phyloP scores from a whole-genome alignment of 2,113 vertebrate species.

The Rhadina sibilatrix region DNA sequence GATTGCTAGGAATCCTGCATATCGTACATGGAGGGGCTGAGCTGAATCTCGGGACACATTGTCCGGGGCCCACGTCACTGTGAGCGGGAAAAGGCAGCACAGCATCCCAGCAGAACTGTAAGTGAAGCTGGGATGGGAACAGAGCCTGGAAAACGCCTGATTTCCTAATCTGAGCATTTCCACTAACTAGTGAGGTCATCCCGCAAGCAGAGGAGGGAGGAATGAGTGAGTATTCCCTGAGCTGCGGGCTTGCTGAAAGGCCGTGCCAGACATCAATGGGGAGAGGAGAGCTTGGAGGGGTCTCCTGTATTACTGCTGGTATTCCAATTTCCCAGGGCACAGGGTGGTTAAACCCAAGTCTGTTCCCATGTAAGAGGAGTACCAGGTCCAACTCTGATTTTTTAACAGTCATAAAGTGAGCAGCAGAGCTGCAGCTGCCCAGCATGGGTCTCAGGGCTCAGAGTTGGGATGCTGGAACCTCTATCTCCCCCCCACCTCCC shows the following conservation, averaged over 20 bases:
- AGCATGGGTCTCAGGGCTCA: background rate
- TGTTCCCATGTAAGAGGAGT: background rate
- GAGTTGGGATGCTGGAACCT: background rate
- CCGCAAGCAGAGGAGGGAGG: fast-evolving
- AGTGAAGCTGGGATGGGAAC: background rate
- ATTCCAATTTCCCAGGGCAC: background rate
- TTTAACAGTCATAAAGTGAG: background rate
- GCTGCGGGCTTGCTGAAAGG: background rate
- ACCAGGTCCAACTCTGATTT: background rate
- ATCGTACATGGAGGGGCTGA: background rate
- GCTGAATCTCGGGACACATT: fast-evolving
- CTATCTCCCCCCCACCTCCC: fast-evolving
- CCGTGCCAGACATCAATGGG: fast-evolving
- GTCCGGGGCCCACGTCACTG: fast-evolving
- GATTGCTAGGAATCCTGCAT: background rate
- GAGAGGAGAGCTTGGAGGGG: fast-evolving
- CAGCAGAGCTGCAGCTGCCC: background rate
- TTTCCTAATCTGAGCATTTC: background rate
- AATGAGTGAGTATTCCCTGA: background rate
- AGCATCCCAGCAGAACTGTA: fast-evolving
- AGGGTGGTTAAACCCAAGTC: background rate
- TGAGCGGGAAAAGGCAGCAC: background rate
- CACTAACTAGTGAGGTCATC: background rate
- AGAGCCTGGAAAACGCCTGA: background rate
- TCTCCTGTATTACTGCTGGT: background rate